Percentiles rank a stretch among this genome's conserved stretches.
phyloP scores from a whole-genome alignment of 1,140 invertebrate genomes.

The Conus ventricosus region DNA sequence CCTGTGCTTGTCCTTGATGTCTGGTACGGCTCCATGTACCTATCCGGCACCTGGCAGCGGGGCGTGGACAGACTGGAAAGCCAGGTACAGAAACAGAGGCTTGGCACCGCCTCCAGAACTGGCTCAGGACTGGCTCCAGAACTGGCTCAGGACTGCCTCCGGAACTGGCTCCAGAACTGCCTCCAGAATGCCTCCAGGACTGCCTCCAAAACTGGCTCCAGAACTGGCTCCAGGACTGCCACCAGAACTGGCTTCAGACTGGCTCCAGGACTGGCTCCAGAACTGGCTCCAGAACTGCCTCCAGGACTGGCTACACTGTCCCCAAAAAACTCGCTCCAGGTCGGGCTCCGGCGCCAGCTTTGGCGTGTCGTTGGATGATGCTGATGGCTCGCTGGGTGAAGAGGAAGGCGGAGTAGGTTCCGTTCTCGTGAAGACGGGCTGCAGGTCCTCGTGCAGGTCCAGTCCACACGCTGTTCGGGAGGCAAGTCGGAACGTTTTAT shows the following conservation, averaged over 20 bases:
- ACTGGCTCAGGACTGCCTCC: too few species aligned
- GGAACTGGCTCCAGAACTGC: background rate
- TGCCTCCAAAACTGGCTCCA: background rate
- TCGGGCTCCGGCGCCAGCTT: slow-evolving; percentile 39
- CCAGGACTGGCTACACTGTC: too few species aligned
- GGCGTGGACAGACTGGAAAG: slow-evolving; percentile 67
- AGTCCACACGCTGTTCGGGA: slow-evolving; percentile 50
- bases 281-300: background rate
- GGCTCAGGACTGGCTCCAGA: background rate
- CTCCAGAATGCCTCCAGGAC: too few species aligned
- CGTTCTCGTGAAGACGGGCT: slow-evolving; percentile 40
- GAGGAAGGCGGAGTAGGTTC: slow-evolving; percentile 59
- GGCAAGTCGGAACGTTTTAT: too few species aligned
- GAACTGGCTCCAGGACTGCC: background rate
- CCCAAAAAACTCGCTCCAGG: background rate
- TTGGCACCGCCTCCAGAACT: slow-evolving; percentile 38
- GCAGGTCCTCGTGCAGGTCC: slow-evolving; percentile 52
- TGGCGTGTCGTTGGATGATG: slow-evolving; percentile 55
- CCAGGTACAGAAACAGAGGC: slow-evolving; percentile 69
- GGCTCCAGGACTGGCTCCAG: background rate
- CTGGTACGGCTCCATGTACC: slow-evolving; percentile 66
- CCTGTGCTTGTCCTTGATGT: slow-evolving; percentile 65
- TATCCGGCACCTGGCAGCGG: slow-evolving; percentile 62
- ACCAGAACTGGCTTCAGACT: too few species aligned
- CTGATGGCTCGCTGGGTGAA: slow-evolving; percentile 56